Percentiles rank a stretch among this genome's conserved stretches.
phyloP scores from a whole-genome alignment of 64 coral and sea anemone species.

The Montipora cactus region DNA sequence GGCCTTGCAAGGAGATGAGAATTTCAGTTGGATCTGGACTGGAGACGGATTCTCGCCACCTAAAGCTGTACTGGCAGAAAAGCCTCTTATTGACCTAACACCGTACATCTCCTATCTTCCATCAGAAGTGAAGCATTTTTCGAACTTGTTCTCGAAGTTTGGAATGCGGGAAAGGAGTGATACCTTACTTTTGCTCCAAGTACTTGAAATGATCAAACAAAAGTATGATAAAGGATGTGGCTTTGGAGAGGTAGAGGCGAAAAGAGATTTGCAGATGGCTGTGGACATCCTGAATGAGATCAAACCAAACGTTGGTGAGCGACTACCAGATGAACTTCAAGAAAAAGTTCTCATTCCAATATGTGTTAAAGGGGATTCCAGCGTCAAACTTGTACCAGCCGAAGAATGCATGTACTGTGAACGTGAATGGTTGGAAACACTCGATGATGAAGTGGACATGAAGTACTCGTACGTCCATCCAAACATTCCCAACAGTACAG shows the following conservation, averaged over 20 bases:
- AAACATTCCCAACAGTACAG: conserved; percentile 75
- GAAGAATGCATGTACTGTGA: conserved; percentile 94
- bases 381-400: conserved; percentile 67
- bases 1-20: neutral
- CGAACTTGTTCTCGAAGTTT: conserved; percentile 33
- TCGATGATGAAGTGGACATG: conserved; percentile 45
- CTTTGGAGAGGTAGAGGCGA: neutral
- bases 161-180: conserved; percentile 69
- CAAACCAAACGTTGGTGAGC: conserved; percentile 38
- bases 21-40: conserved; percentile 86
- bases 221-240: conserved; percentile 30
- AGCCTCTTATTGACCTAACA: conserved; percentile 63
- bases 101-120: conserved; percentile 76
- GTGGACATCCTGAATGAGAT: conserved; percentile 86
- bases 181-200: conserved; percentile 51
- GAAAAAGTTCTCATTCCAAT: conserved; percentile 81
- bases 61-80: conserved; percentile 37
- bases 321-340: conserved; percentile 20
- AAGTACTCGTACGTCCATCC: conserved; percentile 79
- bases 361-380: conserved; percentile 51
- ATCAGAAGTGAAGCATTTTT: conserved; percentile 51
- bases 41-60: conserved; percentile 85
- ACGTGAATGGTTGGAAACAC: conserved; percentile 69
- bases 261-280: conserved; percentile 76
- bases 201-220: conserved; percentile 66